phyloP scores from a whole-genome alignment of 2,888 invertebrate genomes.

The Chrysolina oricalcia region DNA sequence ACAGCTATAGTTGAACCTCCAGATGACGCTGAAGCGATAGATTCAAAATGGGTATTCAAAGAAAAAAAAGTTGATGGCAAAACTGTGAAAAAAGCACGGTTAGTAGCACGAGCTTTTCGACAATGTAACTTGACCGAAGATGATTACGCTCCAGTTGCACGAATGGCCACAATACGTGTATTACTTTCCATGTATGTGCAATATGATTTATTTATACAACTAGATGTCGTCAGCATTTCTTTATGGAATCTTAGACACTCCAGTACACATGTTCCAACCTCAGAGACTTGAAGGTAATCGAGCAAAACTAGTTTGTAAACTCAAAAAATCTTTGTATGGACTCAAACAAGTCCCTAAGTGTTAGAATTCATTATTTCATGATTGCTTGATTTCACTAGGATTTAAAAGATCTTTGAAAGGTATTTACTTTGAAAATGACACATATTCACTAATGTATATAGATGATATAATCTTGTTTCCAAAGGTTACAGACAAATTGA shows the following conservation, averaged over 20 bases:
- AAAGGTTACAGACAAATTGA: slow-evolving; percentile 19
- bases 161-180: slow-evolving; percentile 34
- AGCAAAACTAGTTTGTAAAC: slow-evolving; percentile 15
- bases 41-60: too few relatives aligned
- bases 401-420: slow-evolving; percentile 36
- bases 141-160: too few relatives aligned
- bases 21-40: too few relatives aligned
- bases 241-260: too few relatives aligned
- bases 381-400: too few relatives aligned
- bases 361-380: slow-evolving; percentile 22
- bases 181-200: too few relatives aligned
- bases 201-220: too few relatives aligned
- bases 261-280: slow-evolving; percentile 37
- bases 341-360: slow-evolving; percentile 32
- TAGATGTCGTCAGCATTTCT: slow-evolving; percentile 53
- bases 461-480: slow-evolving; percentile 41
- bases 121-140: not conserved
- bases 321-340: too few relatives aligned
- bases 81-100: too few relatives aligned
- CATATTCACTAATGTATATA: slow-evolving; percentile 34
- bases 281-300: slow-evolving; percentile 1
- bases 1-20: too few relatives aligned
- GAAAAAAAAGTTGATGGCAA: too few relatives aligned
- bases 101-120: not conserved
- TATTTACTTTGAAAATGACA: slow-evolving; percentile 25